Evolutionary conservation across 2,113 vertebrate genomes (phyloP).

Genomic region (Oreamnos americanus): DNA sequence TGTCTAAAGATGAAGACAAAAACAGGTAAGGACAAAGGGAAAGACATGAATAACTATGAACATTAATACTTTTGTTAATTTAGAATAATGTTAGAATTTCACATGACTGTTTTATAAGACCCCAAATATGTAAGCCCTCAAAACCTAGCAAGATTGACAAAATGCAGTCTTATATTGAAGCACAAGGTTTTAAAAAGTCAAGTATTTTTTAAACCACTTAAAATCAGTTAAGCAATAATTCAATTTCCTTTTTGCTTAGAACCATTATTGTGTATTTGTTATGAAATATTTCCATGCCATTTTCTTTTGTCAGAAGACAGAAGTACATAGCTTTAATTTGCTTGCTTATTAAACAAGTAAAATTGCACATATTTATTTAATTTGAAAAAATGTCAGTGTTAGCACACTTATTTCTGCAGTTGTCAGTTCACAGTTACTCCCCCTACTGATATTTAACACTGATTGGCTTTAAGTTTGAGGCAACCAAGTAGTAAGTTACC

Average conservation of each 20-base stretch:
- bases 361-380: background rate
- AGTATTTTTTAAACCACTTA: constrained; percentile 20
- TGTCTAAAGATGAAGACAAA: constrained; percentile 75
- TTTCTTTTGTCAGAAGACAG: constrained; percentile 28
- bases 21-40: constrained; percentile 3
- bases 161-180: background rate
- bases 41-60: background rate
- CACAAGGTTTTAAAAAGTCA: background rate
- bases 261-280: background rate
- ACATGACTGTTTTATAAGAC: background rate
- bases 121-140: background rate
- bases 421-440: background rate
- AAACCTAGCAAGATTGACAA: background rate
- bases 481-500: background rate
- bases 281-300: constrained; percentile 7
- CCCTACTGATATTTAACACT: background rate
- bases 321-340: background rate
- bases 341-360: constrained; percentile 25
- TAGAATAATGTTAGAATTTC: constrained; percentile 20
- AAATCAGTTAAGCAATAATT: background rate
- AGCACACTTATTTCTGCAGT: background rate
- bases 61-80: background rate
- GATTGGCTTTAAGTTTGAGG: background rate
- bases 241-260: constrained; percentile 24
- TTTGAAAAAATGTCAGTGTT: background rate